These are phyloP conservation scores for Orchesellides sinensis DNA, from an alignment of 2,888 invertebrate genomes.

Conservation along the genomic window DNA sequence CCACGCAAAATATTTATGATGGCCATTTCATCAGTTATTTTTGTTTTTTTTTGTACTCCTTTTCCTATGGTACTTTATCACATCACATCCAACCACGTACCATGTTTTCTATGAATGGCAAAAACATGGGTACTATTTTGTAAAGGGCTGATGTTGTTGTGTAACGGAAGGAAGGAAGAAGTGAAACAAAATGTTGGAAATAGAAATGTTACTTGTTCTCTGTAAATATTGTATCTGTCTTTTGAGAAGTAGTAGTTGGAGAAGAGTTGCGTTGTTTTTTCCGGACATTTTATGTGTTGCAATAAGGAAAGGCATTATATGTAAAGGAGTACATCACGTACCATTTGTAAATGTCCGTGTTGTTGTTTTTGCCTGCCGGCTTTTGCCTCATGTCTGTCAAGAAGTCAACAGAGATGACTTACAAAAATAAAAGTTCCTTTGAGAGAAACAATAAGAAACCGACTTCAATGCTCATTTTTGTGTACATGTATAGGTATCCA, in stretches of 20 bases:
- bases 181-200: too few species aligned
- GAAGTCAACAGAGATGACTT: constrained; percentile 63
- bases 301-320: constrained; percentile 9
- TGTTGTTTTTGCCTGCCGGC: constrained; percentile 60
- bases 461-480: too few species aligned
- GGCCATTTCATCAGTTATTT: constrained; percentile 66
- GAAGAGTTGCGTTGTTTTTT: not conserved
- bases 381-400: constrained; percentile 63
- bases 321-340: constrained; percentile 33
- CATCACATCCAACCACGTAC: constrained; percentile 14
- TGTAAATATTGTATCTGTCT: too few species aligned
- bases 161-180: too few species aligned
- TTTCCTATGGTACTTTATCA: constrained; percentile 17
- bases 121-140: not conserved
- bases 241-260: too few species aligned
- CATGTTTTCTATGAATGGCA: too few species aligned
- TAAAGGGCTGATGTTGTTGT: too few species aligned
- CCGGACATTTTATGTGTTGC: constrained; percentile 15
- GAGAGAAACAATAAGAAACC: constrained; percentile 23
- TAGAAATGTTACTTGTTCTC: too few species aligned
- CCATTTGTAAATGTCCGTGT: constrained; percentile 19
- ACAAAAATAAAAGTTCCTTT: constrained; percentile 26
- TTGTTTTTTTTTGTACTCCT: constrained; percentile 18
- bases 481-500: too few species aligned
- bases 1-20: constrained; percentile 69